Evolutionary conservation across 2,888 invertebrate species (phyloP), one percentile per base, ranked within the genome.

Genomic region (Bimastos eiseni): DNA sequence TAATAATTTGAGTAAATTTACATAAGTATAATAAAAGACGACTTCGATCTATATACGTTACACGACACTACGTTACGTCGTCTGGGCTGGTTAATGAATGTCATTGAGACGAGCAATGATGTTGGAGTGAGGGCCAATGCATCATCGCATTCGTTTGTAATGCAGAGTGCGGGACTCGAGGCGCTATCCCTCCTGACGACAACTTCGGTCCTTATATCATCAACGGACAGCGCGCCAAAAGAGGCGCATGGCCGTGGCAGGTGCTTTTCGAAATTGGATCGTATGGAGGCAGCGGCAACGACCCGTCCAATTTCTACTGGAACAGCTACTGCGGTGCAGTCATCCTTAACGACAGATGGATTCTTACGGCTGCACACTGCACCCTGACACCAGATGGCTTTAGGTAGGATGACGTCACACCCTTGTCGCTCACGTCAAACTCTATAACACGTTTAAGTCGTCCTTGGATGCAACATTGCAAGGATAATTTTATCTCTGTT

Each of bases 191-290:
- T n/a, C n/a, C 83, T 13, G 38, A 30, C 86, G 38, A 30, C 86
- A 84, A 38, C 38, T 1, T 90, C 34, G 90, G 90, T 83, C 83
- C 83, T 5, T 90, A 90, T 86, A 41, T 90, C 13, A 41, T 90
- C 30, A 90, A 90, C 86, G 90, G 90, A 33, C 83, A 83, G n/a
- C 37, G 38, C 3, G 90, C 90, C 34, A 36, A 34, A 21, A 8
- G 90, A 83, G 90, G 90, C 0, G 90, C 90, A 21, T 90, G 90
- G 90, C 90, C 90, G 1, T 90, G 90, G 90, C 90, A 90, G 83
- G 90, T 90, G 37, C 19, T 83, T 5, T 33, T 36, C 38, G 34
- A 86, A 24, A 86, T 37, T 17, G 86, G 86, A 17, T 33, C 0
- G 36, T 86, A 36, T 37, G 11, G 17, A 34, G 17, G 36, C 37